Evolutionary conservation across 2,113 vertebrate species (phyloP).

Genomic region (Meles meles): DNA sequence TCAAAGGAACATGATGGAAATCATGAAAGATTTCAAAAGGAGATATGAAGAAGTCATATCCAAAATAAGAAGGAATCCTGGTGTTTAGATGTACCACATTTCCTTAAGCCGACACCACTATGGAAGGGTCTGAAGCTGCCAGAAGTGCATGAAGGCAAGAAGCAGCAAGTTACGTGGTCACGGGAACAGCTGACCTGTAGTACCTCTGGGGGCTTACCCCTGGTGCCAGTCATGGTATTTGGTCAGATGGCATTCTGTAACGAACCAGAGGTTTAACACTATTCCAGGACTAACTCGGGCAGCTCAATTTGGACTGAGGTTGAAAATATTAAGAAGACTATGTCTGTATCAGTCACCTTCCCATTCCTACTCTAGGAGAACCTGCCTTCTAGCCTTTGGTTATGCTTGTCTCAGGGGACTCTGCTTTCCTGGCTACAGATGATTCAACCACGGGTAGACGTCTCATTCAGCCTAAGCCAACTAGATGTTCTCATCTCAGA

Average conservation of each 20-base stretch:
- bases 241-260: neutral
- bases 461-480: neutral
- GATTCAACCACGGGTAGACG: neutral
- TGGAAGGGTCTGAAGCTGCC: neutral
- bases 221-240: neutral
- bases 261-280: neutral
- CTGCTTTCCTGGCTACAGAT: neutral
- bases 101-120: neutral
- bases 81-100: neutral
- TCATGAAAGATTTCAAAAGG: neutral
- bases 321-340: neutral
- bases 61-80: neutral
- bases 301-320: neutral
- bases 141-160: neutral
- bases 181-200: neutral
- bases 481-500: neutral
- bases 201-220: neutral
- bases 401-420: neutral
- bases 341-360: neutral
- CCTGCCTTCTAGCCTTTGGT: neutral
- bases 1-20: neutral
- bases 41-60: neutral
- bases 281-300: neutral
- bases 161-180: neutral
- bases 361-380: neutral